Evolutionary conservation across 1,140 invertebrate genomes (phyloP), one percentile per base, ranked within the genome.

Genomic region (Odontomachus brunneus): DNA sequence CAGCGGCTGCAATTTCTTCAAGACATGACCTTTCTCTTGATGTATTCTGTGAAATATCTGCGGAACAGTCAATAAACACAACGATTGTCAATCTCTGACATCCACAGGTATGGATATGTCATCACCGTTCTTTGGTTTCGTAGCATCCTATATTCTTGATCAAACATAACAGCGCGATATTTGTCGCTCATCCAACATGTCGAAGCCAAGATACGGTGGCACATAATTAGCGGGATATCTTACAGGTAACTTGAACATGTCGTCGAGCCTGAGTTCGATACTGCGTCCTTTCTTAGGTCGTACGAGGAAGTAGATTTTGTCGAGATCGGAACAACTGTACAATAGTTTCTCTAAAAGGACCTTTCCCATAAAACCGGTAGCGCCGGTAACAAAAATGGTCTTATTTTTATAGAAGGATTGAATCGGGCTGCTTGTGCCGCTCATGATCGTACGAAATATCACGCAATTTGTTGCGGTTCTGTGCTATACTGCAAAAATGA

Each of bases 311-410:
- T 97, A 97, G 49, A 97, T 95, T 65, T 93, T 95, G 17, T 95
- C 94, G 3, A 97, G 82, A 57, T 95, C 95, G 5, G 95, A 95
- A 89, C 97, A 97, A 76, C 94, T 95, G 84, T 95, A 95, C 22
- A 97, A 93, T 19, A 97, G 90, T 91, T 98, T 98, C 93, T 98
- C 97, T 1, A 97, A 95, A 9, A 98, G 94, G 2, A 98, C 97
- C 94, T 99, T 99, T n/a, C 98, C 98, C 96, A 99, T 97, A 84
- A 99, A 97, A 7, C 97, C 96, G 0, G 96, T 96, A 1, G 95
- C 96, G 14, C 97, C 97, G 1, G 96, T 97, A 57, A 97, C 95
- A 17, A 97, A 95, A 26, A 98, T 94, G 29, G 94, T 95, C 87
- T 96, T 96, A 22, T 95, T 95, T 17, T 92, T 91, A 89, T 96